Evolutionary conservation across 2,797 vertebrate genomes (phyloP).

Genomic region (Pangasius mekongensis): DNA sequence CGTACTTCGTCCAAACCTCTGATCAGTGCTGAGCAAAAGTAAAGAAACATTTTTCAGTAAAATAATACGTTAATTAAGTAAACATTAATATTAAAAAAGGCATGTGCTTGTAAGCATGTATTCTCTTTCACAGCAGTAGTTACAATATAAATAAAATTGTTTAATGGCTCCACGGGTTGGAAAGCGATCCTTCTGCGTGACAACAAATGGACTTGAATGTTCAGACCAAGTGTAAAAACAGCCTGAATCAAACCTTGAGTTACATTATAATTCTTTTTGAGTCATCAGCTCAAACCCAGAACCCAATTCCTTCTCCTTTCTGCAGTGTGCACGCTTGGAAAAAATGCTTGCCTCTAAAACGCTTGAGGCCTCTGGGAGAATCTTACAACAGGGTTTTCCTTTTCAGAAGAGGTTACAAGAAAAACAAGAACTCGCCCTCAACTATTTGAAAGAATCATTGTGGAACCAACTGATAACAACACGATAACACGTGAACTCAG

Average conservation of each 20-base stretch:
- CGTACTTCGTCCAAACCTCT: background rate
- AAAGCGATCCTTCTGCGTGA: background rate
- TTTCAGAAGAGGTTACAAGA: background rate
- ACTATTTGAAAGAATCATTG: background rate
- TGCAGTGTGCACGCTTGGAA: background rate
- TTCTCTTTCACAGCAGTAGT: background rate
- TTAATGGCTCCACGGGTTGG: background rate
- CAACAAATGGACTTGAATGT: background rate
- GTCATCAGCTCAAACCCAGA: background rate
- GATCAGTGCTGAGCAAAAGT: background rate
- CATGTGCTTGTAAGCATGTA: background rate
- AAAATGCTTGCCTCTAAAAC: background rate
- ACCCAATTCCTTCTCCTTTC: background rate
- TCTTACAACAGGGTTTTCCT: background rate
- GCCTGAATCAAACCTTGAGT: background rate
- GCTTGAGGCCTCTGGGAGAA: too few species aligned
- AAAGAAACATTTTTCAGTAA: background rate
- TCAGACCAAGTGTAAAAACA: background rate
- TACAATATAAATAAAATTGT: background rate
- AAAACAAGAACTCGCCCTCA: background rate
- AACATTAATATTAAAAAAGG: background rate
- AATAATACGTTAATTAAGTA: background rate
- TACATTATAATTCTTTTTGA: background rate
- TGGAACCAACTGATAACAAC: background rate
- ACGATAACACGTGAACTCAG: background rate